phyloP scores from a whole-genome alignment of 2,888 invertebrate species.

The Erynnis tages region DNA sequence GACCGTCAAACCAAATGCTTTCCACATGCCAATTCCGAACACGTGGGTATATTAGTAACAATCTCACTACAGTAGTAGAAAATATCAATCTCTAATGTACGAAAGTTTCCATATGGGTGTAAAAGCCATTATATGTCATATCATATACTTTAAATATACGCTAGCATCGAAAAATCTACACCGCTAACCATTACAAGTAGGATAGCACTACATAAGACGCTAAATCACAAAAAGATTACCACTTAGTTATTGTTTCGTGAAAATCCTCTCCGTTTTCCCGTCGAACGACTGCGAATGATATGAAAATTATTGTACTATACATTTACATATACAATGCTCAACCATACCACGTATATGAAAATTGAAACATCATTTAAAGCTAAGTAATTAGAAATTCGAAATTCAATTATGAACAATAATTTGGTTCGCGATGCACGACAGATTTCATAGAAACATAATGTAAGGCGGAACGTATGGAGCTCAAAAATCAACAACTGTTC shows the following conservation, averaged over 20 bases:
- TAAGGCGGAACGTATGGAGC: conserved; percentile 3
- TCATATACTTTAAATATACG: conserved; percentile 13
- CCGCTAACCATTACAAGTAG: conserved; percentile 35
- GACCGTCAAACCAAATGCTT: background rate
- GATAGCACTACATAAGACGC: conserved; percentile 50
- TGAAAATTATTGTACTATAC: conserved; percentile 57
- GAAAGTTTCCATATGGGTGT: conserved; percentile 17
- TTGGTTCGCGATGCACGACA: background rate
- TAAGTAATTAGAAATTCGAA: background rate
- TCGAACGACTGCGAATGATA: conserved; percentile 43
- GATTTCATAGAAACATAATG: conserved; percentile 10
- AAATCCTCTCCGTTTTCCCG: conserved; percentile 7
- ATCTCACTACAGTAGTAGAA: conserved; percentile 14
- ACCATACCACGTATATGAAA: conserved; percentile 13
- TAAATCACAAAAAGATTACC: conserved; percentile 60
- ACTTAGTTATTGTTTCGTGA: conserved; percentile 41
- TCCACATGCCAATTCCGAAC: conserved; percentile 9
- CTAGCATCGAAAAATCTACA: conserved; percentile 29
- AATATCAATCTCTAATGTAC: conserved; percentile 14
- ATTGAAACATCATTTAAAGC: conserved; percentile 12
- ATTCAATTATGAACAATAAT: no score
- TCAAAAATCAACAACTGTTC: conserved; percentile 10
- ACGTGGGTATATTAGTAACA: conserved; percentile 21
- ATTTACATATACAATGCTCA: conserved; percentile 5
- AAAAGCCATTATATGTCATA: conserved; percentile 11